Conservation (phyloP, 2,797 vertebrate genomes). For the Enteromius paludinosus region DNA sequence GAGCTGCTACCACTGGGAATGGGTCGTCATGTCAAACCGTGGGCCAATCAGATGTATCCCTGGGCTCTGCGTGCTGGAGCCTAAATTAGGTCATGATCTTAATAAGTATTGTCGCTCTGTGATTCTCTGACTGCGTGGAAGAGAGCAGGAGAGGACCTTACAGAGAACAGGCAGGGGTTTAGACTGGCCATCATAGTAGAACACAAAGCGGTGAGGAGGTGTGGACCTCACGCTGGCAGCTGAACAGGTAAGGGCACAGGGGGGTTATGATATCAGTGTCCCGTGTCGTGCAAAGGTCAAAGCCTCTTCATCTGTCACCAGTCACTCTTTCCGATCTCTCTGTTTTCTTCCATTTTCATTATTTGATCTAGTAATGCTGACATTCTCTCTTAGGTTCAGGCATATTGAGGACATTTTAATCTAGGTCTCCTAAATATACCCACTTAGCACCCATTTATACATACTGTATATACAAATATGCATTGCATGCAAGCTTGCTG, state of each 20-base stretch:
- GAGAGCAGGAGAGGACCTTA: conserved; percentile 68
- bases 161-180: conserved; percentile 66
- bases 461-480: background rate
- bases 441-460: background rate
- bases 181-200: conserved; percentile 56
- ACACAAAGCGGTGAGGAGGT: conserved; percentile 68
- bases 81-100: conserved; percentile 67
- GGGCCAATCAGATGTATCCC: conserved; percentile 63
- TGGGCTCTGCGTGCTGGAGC: conserved; percentile 46
- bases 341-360: background rate
- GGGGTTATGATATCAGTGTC: conserved; percentile 16
- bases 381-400: conserved; percentile 7
- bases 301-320: background rate
- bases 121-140: conserved; percentile 30
- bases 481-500: background rate
- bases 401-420: conserved; percentile 37
- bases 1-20: conserved; percentile 52
- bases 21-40: conserved; percentile 56
- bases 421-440: conserved; percentile 48
- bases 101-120: conserved; percentile 58
- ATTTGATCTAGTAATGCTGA: conserved; percentile 14
- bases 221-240: conserved; percentile 63
- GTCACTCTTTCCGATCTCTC: background rate
- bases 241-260: conserved; percentile 47
- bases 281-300: background rate